These are phyloP conservation scores for Rhagoletis zephyria DNA, from an alignment of 1,140 invertebrate species.

Conservation along the genomic window DNA sequence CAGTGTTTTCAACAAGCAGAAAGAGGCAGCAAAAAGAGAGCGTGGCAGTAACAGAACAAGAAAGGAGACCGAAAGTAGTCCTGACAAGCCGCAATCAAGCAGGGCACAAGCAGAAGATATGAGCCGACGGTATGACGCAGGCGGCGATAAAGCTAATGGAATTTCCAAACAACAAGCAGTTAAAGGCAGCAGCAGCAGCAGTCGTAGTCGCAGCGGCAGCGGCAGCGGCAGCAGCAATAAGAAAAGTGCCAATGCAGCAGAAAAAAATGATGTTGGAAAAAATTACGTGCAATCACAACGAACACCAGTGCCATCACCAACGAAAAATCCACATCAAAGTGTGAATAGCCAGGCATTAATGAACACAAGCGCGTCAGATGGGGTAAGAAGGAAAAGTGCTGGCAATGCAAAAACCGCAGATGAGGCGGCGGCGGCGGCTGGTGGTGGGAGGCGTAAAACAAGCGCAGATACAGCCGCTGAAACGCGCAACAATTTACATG, in stretches of 20 bases:
- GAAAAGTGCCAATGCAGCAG: conserved; percentile 57
- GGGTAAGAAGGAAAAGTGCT: conserved; percentile 55
- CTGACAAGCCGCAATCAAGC: neutral
- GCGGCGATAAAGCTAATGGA: neutral
- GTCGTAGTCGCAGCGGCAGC: neutral
- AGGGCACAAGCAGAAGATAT: neutral
- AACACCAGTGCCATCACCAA: conserved; percentile 25
- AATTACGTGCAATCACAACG: conserved; percentile 22
- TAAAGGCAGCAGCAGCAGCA: neutral
- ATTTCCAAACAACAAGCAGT: neutral
- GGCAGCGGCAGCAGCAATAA: neutral
- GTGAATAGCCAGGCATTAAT: conserved; percentile 49
- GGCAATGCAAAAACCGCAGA: conserved; percentile 28
- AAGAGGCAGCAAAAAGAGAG: conserved; percentile 58
- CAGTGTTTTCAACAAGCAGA: conserved; percentile 64
- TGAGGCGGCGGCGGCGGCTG: neutral
- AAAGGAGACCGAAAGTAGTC: neutral
- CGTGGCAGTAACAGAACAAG: neutral
- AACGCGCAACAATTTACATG: conserved; percentile 21
- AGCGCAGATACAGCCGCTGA: neutral
- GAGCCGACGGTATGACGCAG: neutral
- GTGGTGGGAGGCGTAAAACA: conserved; percentile 11
- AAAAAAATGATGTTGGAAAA: conserved; percentile 46
- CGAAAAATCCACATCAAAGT: conserved; percentile 51
- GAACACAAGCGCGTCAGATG: conserved; percentile 10